Conservation (phyloP, 2,888 invertebrate genomes). For the Athetis lepigone region DNA sequence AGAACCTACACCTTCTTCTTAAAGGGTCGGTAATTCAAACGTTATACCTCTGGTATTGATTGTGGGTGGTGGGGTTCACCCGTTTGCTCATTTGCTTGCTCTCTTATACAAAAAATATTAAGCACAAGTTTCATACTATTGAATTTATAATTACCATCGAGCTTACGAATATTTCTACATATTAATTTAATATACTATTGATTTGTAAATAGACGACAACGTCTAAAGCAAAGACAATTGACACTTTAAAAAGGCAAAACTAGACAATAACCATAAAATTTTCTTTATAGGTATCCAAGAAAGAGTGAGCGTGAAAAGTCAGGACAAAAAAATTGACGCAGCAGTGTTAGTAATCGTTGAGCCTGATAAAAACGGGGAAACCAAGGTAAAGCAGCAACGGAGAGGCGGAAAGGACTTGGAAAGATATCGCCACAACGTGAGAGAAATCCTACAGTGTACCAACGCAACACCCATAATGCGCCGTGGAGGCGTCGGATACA, state of each 20-base stretch:
- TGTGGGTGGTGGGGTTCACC: no score
- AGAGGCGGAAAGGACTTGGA: slow-evolving; percentile 54
- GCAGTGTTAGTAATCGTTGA: slow-evolving; percentile 48
- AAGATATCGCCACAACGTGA: slow-evolving; percentile 74
- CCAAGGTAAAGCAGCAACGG: slow-evolving; percentile 5
- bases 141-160: no score
- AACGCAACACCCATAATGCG: slow-evolving; percentile 81
- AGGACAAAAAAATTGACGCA: slow-evolving; percentile 18
- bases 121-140: no score
- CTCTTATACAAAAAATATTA: no score
- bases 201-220: no score
- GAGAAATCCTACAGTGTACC: slow-evolving; percentile 71
- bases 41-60: no score
- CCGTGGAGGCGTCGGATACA: slow-evolving; percentile 72
- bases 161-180: no score
- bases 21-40: no score
- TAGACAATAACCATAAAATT: slow-evolving; percentile 41
- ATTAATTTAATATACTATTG: no score
- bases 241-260: background rate
- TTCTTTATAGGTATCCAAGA: slow-evolving; percentile 64
- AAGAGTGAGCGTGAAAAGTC: slow-evolving; percentile 27
- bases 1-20: no score
- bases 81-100: no score
- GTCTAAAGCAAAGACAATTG: background rate
- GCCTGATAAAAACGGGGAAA: slow-evolving; percentile 2